These are phyloP conservation scores for Catocala nupta DNA, from an alignment of 2,888 invertebrate species.

Conservation along the genomic window DNA sequence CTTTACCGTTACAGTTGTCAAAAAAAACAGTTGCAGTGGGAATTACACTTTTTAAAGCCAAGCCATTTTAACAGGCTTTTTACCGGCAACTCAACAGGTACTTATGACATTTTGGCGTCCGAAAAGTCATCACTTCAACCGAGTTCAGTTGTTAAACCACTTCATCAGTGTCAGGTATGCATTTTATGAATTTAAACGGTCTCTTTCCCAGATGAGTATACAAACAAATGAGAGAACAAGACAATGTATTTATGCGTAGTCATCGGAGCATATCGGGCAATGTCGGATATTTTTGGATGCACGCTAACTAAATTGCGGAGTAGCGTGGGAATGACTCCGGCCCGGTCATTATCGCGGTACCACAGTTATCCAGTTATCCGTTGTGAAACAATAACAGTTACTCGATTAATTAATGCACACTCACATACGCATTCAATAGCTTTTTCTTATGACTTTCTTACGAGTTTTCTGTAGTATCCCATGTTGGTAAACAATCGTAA, in stretches of 20 bases:
- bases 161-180: constrained; percentile 19
- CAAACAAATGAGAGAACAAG: constrained; percentile 21
- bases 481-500: constrained; percentile 44
- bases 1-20: neutral
- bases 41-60: too few species aligned
- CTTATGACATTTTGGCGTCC: constrained; percentile 18
- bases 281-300: constrained; percentile 54
- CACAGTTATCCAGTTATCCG: constrained; percentile 54
- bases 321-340: constrained; percentile 59
- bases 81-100: constrained; percentile 22
- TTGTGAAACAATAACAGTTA: constrained; percentile 54
- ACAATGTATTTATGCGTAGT: constrained; percentile 33
- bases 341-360: constrained; percentile 53
- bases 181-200: constrained; percentile 3
- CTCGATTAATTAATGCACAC: constrained; percentile 55
- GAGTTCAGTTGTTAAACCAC: constrained; percentile 19
- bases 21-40: neutral
- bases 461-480: constrained; percentile 22
- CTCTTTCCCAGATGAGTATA: constrained; percentile 31
- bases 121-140: neutral
- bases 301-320: constrained; percentile 60
- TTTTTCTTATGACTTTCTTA: constrained; percentile 38
- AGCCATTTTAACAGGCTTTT: neutral
- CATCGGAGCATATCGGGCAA: constrained; percentile 48
- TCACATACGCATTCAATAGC: constrained; percentile 50